These are phyloP conservation scores for Drosophila koepferae DNA, from an alignment of 2,888 invertebrate genomes.

Conservation along the genomic window DNA sequence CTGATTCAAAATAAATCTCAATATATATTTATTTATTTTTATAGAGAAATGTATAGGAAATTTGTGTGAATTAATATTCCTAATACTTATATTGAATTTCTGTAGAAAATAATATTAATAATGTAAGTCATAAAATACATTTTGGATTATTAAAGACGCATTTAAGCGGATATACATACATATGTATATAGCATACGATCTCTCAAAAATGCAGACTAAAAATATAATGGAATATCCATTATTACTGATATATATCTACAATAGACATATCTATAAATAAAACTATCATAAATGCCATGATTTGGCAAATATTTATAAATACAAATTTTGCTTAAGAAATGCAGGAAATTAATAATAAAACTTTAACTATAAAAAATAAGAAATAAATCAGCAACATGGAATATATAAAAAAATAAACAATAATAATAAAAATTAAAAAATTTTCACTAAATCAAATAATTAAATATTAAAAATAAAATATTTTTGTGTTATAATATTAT, in stretches of 20 bases:
- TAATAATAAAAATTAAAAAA: too few species aligned
- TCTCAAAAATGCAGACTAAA: background rate
- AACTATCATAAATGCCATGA: background rate
- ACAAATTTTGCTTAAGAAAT: too few species aligned
- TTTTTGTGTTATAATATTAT: background rate
- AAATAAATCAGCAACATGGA: background rate
- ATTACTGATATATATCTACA: background rate
- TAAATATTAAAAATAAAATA: background rate
- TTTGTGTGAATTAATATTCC: too few species aligned
- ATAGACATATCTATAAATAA: background rate
- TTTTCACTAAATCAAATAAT: background rate
- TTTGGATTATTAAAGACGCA: background rate
- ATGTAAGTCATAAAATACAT: background rate
- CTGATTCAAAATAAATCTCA: background rate
- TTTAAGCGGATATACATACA: background rate
- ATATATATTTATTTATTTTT: background rate
- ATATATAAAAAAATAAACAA: too few species aligned
- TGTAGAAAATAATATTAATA: background rate
- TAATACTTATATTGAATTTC: too few species aligned
- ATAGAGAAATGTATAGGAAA: background rate
- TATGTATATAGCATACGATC: background rate
- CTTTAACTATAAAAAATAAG: background rate
- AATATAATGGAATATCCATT: constrained; percentile 1
- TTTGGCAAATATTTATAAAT: background rate
- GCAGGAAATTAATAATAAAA: background rate